A percentile compares a stretch with the other conserved stretches of the same genome.
Conservation (phyloP, 2,797 vertebrate species). For the Falco columbarius region DNA sequence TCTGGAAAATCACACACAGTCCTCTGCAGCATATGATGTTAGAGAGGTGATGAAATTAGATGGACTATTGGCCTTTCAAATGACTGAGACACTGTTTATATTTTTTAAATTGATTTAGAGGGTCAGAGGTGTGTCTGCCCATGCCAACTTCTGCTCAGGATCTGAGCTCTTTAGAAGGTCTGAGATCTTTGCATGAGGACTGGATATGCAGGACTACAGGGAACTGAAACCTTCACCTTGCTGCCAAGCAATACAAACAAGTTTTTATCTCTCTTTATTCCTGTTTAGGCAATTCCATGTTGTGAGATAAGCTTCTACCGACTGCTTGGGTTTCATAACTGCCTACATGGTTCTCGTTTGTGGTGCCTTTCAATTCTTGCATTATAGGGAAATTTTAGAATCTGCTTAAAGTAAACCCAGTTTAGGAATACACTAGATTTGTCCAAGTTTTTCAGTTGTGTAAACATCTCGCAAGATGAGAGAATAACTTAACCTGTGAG, state of each 20-base stretch:
- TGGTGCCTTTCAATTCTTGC: not conserved
- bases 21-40: not conserved
- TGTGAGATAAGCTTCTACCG: not conserved
- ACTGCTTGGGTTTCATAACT: not conserved
- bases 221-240: not conserved
- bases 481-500: not conserved
- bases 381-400: not conserved
- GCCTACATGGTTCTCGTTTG: not conserved
- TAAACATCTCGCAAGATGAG: not conserved
- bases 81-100: not conserved
- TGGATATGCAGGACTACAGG: not conserved
- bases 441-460: not conserved
- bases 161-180: not conserved
- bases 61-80: not conserved
- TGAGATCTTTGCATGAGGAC: not conserved
- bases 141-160: not conserved
- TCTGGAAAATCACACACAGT: not conserved
- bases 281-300: not conserved
- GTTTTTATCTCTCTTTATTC: not conserved
- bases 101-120: not conserved
- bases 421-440: not conserved
- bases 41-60: not conserved
- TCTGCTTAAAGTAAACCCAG: not conserved
- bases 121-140: not conserved
- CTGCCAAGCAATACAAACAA: not conserved